Evolutionary conservation across 2,113 vertebrate species (phyloP), one percentile per base, ranked within the genome.

Genomic region (Fregata magnificens): DNA sequence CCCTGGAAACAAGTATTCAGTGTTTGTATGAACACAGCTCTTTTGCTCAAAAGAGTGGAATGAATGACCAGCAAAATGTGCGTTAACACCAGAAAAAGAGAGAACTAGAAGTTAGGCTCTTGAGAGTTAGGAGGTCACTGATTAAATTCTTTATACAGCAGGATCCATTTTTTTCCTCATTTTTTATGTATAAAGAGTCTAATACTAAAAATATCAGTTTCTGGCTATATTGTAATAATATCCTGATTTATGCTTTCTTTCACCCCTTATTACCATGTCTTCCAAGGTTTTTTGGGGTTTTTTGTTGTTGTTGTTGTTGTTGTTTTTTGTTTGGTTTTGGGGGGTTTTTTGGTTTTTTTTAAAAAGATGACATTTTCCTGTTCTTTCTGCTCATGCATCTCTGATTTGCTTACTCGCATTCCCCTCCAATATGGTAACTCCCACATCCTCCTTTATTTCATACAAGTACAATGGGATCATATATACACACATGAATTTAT

Each of bases 21-120:
- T 73, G 55, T 90, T 86, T 90, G 91, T 73, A 86, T 1, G 44
- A 96, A 92, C 73, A 92, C 38, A 84, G 29, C 12, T 59, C 47
- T 95, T 79, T 52, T 91, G 83, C 88, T 93, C 94, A 85, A 59
- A 69, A 72, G 70, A 80, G 77, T 69, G 53, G 91, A 94, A 96
- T 66, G 73, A 95, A 74, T 26, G 40, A 92, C 61, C 70, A 89
- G 88, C 34, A 95, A 91, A 95, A 86, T 36, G 69, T 85, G 45
- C 56, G 91, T 74, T 90, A 84, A 82, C 69, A 45, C 19, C 5
- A 7, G 71, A 56, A 86, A 93, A 79, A 61, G 20, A 88, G 32
- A n/a, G 18, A 50, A 45, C 18, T 74, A 34, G 42, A 84, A 95
- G 81, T n/a, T 56, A 29, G 24, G n/a, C 76, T 90, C 24, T 67